Percentiles rank a stretch among this genome's conserved stretches.
Evolutionary conservation across 2,888 invertebrate species (phyloP).

Genomic region (Hoplodrina blanda): DNA sequence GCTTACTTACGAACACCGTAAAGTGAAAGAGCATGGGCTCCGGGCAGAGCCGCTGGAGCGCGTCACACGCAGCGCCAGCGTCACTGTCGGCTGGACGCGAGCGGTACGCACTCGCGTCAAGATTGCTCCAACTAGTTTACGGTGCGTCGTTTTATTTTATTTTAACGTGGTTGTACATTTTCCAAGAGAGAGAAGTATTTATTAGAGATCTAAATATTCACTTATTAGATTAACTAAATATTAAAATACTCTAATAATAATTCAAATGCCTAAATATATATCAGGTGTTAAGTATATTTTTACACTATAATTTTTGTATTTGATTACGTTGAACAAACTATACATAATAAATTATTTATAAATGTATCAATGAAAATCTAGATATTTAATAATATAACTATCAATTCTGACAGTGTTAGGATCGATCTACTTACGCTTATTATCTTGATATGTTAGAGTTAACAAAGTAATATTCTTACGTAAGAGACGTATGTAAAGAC

Average conservation of each 20-base stretch:
- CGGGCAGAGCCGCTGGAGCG: conserved; percentile 13
- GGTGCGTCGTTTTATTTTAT: conserved; percentile 52
- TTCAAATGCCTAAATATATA: conserved; percentile 76
- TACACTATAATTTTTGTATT: conserved; percentile 79
- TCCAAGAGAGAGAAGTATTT: conserved; percentile 85
- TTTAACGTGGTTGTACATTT: conserved; percentile 79
- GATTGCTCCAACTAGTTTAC: conserved; percentile 12
- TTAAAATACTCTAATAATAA: conserved; percentile 69
- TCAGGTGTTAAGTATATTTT: conserved; percentile 80
- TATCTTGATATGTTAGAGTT: conserved; percentile 87
- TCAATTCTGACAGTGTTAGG: conserved; percentile 78
- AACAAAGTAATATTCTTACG: conserved; percentile 82
- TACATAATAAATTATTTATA: conserved; percentile 70
- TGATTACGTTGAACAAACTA: conserved; percentile 70
- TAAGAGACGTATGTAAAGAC: conserved; percentile 81
- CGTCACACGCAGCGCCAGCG: conserved; percentile 12
- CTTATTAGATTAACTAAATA: conserved; percentile 73
- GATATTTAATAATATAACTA: conserved; percentile 67
- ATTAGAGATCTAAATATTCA: conserved; percentile 75
- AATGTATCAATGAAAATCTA: conserved; percentile 71
- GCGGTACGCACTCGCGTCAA: conserved; percentile 3
- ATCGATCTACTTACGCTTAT: conserved; percentile 88
- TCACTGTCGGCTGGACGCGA: conserved; percentile 9
- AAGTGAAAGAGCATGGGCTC: neutral
- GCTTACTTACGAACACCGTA: conserved; percentile 46